These are phyloP conservation scores for Oikopleura albicans DNA, from an alignment of 23 tunicate species.

Conservation along the genomic window DNA sequence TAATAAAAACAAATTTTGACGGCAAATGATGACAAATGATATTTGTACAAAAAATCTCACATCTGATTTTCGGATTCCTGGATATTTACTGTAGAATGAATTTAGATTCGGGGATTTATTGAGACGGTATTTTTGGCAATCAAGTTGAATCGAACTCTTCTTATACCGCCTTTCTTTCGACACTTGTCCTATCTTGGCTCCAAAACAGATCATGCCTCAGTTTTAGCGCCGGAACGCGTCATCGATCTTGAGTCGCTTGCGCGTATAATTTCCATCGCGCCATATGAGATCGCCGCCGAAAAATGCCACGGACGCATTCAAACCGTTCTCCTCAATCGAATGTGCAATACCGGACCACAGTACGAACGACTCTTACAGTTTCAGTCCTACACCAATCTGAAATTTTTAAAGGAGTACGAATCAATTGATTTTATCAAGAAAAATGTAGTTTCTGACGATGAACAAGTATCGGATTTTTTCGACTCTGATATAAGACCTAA, in stretches of 20 bases:
- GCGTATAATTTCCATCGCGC: not conserved
- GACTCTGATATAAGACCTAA: not conserved
- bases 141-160: not conserved
- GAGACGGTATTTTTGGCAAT: not conserved
- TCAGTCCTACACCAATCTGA: not conserved
- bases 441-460: not conserved
- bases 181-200: not conserved
- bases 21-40: too few species aligned
- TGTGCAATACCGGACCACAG: slow-evolving; percentile 9
- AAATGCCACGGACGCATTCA: not conserved
- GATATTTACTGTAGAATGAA: too few species aligned
- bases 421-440: not conserved
- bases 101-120: slow-evolving; percentile 6
- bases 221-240: not conserved
- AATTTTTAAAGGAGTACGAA: not conserved
- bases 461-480: not conserved
- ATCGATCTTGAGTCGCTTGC: not conserved
- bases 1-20: too few species aligned
- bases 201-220: not conserved
- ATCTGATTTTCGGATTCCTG: too few species aligned
- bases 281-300: not conserved
- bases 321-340: not conserved
- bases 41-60: too few species aligned
- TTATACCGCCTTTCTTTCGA: not conserved
- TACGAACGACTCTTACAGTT: not conserved